Evolutionary conservation across 2,113 vertebrate genomes (phyloP).

Genomic region (Colius striatus): DNA sequence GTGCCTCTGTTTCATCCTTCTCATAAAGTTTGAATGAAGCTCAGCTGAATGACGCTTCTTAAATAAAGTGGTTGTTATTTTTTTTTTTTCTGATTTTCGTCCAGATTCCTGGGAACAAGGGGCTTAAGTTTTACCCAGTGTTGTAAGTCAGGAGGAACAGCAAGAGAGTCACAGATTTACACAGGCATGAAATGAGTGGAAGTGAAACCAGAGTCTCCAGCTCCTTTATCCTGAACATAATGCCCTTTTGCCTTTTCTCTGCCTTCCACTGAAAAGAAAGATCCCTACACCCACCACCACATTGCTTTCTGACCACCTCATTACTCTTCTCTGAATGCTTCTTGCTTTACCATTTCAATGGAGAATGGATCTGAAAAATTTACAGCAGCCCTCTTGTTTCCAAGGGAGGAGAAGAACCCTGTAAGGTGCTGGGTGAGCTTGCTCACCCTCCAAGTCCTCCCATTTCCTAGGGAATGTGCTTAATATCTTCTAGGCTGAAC

Average conservation of each 20-base stretch:
- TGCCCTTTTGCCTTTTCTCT: slow-evolving; percentile 45
- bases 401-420: not conserved
- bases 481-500: not conserved
- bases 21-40: slow-evolving; percentile 16
- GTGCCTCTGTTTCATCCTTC: slow-evolving; percentile 35
- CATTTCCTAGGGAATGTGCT: not conserved
- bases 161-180: not conserved
- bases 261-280: slow-evolving; percentile 35
- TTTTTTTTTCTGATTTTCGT: slow-evolving; percentile 7
- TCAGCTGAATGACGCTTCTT: not conserved
- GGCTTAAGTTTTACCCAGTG: slow-evolving; percentile 37
- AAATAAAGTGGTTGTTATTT: not conserved
- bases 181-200: slow-evolving; percentile 37
- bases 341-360: slow-evolving; percentile 49
- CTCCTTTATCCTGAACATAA: slow-evolving; percentile 34
- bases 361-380: not conserved
- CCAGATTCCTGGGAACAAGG: slow-evolving; percentile 39
- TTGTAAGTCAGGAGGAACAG: not conserved
- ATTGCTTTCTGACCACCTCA: slow-evolving; percentile 61
- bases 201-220: slow-evolving; percentile 38
- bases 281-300: slow-evolving; percentile 41
- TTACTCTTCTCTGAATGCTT: slow-evolving; percentile 55
- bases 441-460: not conserved
- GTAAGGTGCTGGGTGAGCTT: slow-evolving; percentile 30
- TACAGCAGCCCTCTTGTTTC: not conserved